Evolutionary conservation across 2,888 invertebrate species (phyloP).

Genomic region (Drosophila glabriapex): DNA sequence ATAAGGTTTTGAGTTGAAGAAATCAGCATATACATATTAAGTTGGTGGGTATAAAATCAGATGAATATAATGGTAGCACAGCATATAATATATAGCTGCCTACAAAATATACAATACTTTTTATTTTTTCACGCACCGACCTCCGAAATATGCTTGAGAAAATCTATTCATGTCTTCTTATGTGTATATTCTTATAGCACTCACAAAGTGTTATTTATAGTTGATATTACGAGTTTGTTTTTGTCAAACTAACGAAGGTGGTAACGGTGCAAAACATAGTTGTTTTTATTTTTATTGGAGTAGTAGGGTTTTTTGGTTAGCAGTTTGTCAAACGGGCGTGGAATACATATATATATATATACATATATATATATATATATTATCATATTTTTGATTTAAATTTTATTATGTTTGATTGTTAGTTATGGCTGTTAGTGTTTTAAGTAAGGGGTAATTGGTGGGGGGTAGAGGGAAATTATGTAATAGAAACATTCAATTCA

Average conservation of each 20-base stretch:
- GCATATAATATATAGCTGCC: constrained; percentile 26
- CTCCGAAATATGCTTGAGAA: constrained; percentile 85
- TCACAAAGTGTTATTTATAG: constrained; percentile 35
- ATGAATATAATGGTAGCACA: constrained; percentile 41
- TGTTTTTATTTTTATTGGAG: constrained; percentile 40
- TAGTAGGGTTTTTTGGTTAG: constrained; percentile 45
- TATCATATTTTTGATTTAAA: constrained; percentile 4
- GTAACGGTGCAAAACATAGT: constrained; percentile 82
- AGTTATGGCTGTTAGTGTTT: constrained; percentile 35
- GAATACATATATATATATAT: constrained; percentile 14
- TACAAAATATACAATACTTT: constrained; percentile 36
- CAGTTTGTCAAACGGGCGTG: constrained; percentile 45
- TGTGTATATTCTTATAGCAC: constrained; percentile 45
- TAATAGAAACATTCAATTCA: constrained; percentile 37
- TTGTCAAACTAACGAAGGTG: constrained; percentile 71
- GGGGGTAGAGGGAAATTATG: constrained; percentile 2
- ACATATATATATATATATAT: constrained; percentile 1
- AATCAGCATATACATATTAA: constrained; percentile 59
- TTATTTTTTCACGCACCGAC: constrained; percentile 80
- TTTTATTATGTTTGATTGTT: constrained; percentile 19
- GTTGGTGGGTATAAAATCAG: constrained; percentile 52
- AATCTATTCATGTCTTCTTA: constrained; percentile 81
- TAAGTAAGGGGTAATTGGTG: constrained; percentile 1
- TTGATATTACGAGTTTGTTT: constrained; percentile 39
- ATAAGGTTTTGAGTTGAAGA: constrained; percentile 43